Evolutionary conservation across 2,888 invertebrate species (phyloP).

Genomic region (Tipula unca): DNA sequence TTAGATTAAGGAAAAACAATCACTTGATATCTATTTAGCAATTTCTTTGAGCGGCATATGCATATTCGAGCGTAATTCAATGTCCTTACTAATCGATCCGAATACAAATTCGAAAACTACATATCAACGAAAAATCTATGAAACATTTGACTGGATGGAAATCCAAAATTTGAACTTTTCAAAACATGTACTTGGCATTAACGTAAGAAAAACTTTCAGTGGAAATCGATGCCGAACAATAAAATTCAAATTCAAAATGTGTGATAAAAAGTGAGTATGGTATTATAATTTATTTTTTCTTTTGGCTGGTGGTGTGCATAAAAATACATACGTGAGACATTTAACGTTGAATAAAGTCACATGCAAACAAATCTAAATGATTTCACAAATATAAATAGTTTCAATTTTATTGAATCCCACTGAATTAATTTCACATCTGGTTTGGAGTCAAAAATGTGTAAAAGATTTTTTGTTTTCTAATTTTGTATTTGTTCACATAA

Average conservation of each 20-base stretch:
- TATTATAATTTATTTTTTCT: too few relatives aligned
- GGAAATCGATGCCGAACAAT: constrained; percentile 43
- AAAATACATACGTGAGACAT: neutral
- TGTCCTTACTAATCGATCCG: neutral
- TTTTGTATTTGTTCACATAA: too few relatives aligned
- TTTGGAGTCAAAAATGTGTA: too few relatives aligned
- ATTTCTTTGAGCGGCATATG: constrained; percentile 53
- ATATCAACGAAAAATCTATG: constrained; percentile 39
- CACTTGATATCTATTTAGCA: constrained; percentile 54
- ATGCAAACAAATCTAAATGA: too few relatives aligned
- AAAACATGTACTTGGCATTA: constrained; percentile 59
- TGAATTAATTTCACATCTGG: too few relatives aligned
- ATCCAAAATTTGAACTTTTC: constrained; percentile 70
- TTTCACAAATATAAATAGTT: too few relatives aligned
- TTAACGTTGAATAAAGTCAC: neutral
- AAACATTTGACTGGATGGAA: constrained; percentile 56
- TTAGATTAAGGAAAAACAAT: constrained; percentile 50
- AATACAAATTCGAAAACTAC: constrained; percentile 28
- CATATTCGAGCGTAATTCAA: constrained; percentile 26
- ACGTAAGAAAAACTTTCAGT: constrained; percentile 47
- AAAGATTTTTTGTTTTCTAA: too few relatives aligned
- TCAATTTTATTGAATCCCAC: too few relatives aligned
- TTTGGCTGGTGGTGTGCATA: too few relatives aligned
- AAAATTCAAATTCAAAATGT: constrained; percentile 67
- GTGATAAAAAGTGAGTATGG: constrained; percentile 60